These are phyloP conservation scores for Eilema griseolum DNA, from an alignment of 2,888 invertebrate species.

Conservation along the genomic window DNA sequence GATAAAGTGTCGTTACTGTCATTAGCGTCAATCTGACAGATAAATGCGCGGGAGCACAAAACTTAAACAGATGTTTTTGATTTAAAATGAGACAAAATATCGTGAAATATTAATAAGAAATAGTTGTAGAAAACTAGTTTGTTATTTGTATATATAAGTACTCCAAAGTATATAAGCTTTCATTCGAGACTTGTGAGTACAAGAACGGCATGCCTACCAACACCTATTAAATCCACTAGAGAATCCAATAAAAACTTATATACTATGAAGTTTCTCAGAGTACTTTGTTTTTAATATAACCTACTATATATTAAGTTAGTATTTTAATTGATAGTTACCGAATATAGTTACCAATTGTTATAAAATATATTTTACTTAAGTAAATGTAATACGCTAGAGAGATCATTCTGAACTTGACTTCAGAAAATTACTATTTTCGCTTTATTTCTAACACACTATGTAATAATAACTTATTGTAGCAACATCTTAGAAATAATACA, in stretches of 20 bases:
- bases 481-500: constrained; percentile 29
- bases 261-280: constrained; percentile 22
- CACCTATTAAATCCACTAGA: constrained; percentile 24
- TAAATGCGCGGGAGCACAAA: not conserved
- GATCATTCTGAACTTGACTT: constrained; percentile 30
- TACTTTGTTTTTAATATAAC: constrained; percentile 49
- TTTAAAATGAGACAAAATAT: not conserved
- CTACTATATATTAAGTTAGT: constrained; percentile 39
- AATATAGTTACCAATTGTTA: constrained; percentile 55
- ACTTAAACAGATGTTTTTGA: not conserved
- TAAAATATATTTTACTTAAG: constrained; percentile 24
- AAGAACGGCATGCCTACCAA: constrained; percentile 23
- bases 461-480: constrained; percentile 36
- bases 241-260: constrained; percentile 22
- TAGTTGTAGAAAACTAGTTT: constrained; percentile 32
- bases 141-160: constrained; percentile 37
- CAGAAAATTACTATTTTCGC: constrained; percentile 27
- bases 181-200: constrained; percentile 15
- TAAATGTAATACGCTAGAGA: constrained; percentile 34
- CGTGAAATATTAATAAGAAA: constrained; percentile 34
- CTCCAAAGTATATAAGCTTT: constrained; percentile 29
- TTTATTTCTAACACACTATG: constrained; percentile 35
- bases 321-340: constrained; percentile 43
- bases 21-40: not conserved
- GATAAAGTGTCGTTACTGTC: not conserved